These are phyloP conservation scores for Drosophila murphyi DNA, from an alignment of 1,140 invertebrate species.

Conservation along the genomic window DNA sequence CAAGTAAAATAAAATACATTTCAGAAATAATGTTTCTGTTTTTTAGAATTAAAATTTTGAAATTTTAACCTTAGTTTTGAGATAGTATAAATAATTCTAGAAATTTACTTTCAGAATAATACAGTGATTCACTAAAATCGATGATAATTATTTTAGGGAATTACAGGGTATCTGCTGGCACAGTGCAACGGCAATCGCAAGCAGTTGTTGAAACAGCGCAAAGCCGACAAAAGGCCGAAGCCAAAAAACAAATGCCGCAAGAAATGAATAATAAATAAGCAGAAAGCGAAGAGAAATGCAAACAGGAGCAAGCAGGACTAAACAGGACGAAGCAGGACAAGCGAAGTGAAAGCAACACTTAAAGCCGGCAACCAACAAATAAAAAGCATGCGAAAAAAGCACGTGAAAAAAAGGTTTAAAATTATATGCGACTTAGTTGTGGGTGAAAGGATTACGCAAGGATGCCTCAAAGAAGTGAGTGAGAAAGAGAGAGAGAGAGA, in stretches of 20 bases:
- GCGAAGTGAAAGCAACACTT: neutral
- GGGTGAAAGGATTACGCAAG: neutral
- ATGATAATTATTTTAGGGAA: neutral
- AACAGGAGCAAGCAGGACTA: neutral
- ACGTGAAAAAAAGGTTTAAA: conserved; percentile 6
- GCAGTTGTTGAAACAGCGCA: conserved; percentile 51
- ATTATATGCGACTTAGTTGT: neutral
- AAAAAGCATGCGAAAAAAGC: neutral
- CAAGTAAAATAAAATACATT: no score
- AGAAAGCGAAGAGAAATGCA: conserved; percentile 2
- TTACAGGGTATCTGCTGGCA: conserved; percentile 13
- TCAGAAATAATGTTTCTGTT: no score
- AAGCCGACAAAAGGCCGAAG: conserved; percentile 44
- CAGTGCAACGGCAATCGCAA: conserved; percentile 12
- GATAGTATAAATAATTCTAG: no score
- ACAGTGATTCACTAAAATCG: no score
- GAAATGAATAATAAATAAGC: conserved; percentile 70
- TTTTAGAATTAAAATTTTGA: no score
- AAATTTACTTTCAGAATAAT: no score
- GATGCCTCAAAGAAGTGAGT: neutral
- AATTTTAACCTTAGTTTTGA: no score
- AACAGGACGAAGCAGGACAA: neutral
- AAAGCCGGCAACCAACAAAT: neutral
- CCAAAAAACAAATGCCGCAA: conserved; percentile 51
- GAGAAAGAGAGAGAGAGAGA: neutral